Evolutionary conservation across 2,797 vertebrate species (phyloP).

Genomic region (Leuciscus waleckii): DNA sequence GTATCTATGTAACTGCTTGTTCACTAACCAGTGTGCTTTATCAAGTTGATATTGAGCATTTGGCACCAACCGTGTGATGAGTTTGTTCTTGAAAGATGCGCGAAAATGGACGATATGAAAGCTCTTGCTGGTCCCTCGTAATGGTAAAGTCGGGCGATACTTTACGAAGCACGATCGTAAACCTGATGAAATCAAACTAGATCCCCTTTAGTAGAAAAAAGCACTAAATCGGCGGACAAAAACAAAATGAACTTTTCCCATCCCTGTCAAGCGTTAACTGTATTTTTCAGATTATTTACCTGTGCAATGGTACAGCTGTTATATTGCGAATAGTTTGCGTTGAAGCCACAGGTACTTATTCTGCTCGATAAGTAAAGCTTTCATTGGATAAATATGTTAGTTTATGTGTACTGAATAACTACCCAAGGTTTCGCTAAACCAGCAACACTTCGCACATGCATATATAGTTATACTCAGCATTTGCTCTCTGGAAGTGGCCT

Average conservation of each 20-base stretch:
- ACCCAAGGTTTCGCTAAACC: constrained; percentile 32
- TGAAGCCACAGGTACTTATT: constrained; percentile 15
- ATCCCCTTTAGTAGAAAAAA: constrained; percentile 13
- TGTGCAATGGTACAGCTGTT: constrained; percentile 26
- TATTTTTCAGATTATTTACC: constrained; percentile 1
- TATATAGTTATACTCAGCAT: constrained; percentile 29
- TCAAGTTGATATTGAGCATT: constrained; percentile 32
- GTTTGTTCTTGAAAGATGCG: constrained; percentile 10
- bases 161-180: not conserved
- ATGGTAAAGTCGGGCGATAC: not conserved
- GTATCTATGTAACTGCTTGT: constrained; percentile 27
- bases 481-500: constrained; percentile 51
- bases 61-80: constrained; percentile 49
- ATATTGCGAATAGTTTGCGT: constrained; percentile 14
- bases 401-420: constrained; percentile 32
- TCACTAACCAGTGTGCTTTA: constrained; percentile 48
- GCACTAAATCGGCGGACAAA: not conserved
- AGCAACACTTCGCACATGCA: constrained; percentile 32
- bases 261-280: constrained; percentile 22
- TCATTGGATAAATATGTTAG: constrained; percentile 23
- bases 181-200: constrained; percentile 10
- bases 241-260: not conserved
- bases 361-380: constrained; percentile 42
- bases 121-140: constrained; percentile 16
- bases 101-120: constrained; percentile 3